A percentile compares a stretch with the other conserved stretches of the same genome.
phyloP scores from a whole-genome alignment of 2,797 vertebrate species.

The Morus bassanus region DNA sequence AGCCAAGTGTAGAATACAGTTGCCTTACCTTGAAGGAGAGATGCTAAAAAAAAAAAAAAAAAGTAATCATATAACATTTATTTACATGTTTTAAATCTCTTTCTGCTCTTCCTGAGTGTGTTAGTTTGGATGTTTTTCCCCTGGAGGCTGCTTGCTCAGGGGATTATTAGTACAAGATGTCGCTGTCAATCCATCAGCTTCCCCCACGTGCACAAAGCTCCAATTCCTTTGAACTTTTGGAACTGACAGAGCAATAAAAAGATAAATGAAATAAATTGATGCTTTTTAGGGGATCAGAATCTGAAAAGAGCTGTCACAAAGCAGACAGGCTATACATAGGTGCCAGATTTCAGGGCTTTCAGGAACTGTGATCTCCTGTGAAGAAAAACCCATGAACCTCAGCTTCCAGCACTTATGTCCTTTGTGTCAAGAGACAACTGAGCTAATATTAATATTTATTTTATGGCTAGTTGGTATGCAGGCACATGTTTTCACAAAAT shows the following conservation, averaged over 20 bases:
- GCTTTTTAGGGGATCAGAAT: background rate
- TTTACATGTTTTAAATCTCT: constrained; percentile 11
- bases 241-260: background rate
- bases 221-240: background rate
- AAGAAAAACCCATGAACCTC: background rate
- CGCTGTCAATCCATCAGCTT: background rate
- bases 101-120: background rate
- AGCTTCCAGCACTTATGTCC: background rate
- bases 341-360: background rate
- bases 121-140: background rate
- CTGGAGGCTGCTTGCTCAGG: background rate
- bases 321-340: background rate
- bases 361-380: background rate
- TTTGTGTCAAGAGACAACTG: background rate
- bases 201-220: rapidly evolving
- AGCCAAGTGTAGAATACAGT: background rate
- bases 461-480: background rate
- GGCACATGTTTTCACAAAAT: background rate
- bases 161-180: background rate
- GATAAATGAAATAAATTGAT: background rate
- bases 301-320: background rate
- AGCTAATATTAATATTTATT: background rate
- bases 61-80: background rate
- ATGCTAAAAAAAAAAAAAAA: too few relatives aligned
- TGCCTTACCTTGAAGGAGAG: background rate